phyloP scores from a whole-genome alignment of 1,140 invertebrate species.

The Drosophila kanapiae region DNA sequence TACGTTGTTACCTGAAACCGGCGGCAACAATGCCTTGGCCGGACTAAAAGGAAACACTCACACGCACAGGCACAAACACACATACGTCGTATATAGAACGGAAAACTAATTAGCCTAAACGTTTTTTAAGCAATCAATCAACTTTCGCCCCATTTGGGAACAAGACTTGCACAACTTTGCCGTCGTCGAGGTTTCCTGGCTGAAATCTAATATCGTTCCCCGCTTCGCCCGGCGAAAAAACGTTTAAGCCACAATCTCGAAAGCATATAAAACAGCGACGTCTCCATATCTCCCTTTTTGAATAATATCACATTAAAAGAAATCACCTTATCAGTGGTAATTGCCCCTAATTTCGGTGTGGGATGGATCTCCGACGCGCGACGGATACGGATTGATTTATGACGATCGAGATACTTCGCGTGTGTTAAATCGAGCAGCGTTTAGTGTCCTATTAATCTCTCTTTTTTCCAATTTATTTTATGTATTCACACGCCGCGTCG shows the following conservation, averaged over 20 bases:
- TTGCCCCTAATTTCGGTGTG: slow-evolving; percentile 55
- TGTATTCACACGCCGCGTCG: slow-evolving; percentile 31
- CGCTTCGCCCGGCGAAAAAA: not conserved
- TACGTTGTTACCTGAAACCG: slow-evolving; percentile 41
- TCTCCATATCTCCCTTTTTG: slow-evolving; percentile 14
- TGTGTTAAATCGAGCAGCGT: not conserved
- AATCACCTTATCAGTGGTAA: slow-evolving; percentile 68
- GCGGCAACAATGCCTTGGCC: slow-evolving; percentile 7
- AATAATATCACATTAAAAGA: slow-evolving; percentile 57
- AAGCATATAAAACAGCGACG: slow-evolving; percentile 15
- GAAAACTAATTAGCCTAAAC: slow-evolving; percentile 60
- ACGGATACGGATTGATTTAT: slow-evolving; percentile 56
- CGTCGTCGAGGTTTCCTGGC: not conserved
- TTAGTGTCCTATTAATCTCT: slow-evolving; percentile 15
- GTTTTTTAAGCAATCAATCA: slow-evolving; percentile 35
- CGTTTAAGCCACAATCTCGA: slow-evolving; percentile 13
- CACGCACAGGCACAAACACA: not conserved
- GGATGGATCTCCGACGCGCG: slow-evolving; percentile 51
- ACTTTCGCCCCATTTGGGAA: slow-evolving; percentile 24
- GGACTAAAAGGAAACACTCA: slow-evolving; percentile 14
- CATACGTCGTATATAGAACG: slow-evolving; percentile 3
- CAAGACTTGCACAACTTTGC: slow-evolving; percentile 20
- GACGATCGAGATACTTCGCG: slow-evolving; percentile 57
- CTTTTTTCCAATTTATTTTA: slow-evolving; percentile 33
- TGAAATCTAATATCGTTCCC: slow-evolving; percentile 20